These are phyloP conservation scores for Indicator indicator DNA, from an alignment of 2,113 vertebrate genomes.

Conservation along the genomic window DNA sequence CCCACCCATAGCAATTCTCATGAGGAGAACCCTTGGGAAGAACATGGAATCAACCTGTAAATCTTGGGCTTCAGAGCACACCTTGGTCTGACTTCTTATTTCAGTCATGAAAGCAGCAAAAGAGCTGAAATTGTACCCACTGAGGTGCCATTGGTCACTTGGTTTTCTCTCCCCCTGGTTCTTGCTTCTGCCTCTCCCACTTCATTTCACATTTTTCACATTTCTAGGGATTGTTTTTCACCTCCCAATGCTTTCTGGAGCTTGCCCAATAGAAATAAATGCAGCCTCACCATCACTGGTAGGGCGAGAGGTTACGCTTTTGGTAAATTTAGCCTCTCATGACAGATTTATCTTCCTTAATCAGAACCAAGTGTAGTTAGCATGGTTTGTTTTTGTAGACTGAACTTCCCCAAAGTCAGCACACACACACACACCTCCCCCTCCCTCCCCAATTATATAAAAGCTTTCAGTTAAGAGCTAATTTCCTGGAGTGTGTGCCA, in stretches of 20 bases:
- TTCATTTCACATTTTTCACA: conserved; percentile 41
- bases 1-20: not conserved
- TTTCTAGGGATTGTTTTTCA: conserved; percentile 58
- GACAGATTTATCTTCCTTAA: conserved; percentile 56
- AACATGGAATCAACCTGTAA: not conserved
- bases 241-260: conserved; percentile 15
- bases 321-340: conserved; percentile 42
- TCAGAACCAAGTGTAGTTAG: conserved; percentile 32
- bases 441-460: conserved; percentile 15
- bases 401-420: conserved; percentile 40
- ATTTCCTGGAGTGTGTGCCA: conserved; percentile 25
- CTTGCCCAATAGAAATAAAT: conserved; percentile 50
- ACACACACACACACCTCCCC: not conserved
- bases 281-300: not conserved
- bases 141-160: not conserved
- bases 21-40: not conserved
- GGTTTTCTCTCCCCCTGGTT: not conserved
- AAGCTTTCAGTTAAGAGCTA: not conserved
- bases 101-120: not conserved
- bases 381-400: conserved; percentile 42
- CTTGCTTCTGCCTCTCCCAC: not conserved
- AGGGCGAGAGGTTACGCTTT: not conserved
- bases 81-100: not conserved
- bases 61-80: not conserved
- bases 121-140: not conserved